Percentiles rank a stretch among this genome's conserved stretches.
Evolutionary conservation across 2,113 vertebrate genomes (phyloP).

Genomic region (Stercorarius parasiticus): DNA sequence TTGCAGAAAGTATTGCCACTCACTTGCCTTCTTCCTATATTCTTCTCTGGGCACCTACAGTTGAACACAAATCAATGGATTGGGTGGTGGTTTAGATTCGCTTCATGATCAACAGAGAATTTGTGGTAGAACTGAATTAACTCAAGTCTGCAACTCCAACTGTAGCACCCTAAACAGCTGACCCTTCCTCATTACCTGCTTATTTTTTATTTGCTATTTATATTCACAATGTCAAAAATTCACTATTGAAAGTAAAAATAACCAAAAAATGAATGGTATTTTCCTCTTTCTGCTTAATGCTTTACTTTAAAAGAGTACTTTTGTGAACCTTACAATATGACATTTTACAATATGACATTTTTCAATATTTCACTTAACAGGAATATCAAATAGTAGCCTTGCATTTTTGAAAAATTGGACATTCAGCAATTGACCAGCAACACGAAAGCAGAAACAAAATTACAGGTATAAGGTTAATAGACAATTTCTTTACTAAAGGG

Average conservation of each 20-base stretch:
- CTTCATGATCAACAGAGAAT: background rate
- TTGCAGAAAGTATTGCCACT: background rate
- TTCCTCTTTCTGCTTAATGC: background rate
- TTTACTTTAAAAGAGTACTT: background rate
- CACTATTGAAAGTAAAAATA: background rate
- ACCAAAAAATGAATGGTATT: background rate
- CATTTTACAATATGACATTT: background rate
- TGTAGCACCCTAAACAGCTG: background rate
- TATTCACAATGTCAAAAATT: background rate
- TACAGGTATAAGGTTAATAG: slow-evolving; percentile 34
- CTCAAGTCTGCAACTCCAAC: background rate
- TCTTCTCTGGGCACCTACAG: background rate
- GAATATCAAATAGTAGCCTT: background rate
- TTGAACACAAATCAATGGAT: background rate
- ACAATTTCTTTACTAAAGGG: background rate
- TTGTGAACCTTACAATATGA: background rate
- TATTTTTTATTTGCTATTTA: background rate
- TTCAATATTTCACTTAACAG: background rate
- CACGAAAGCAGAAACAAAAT: background rate
- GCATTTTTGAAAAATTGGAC: background rate
- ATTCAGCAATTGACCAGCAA: background rate
- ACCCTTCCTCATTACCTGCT: background rate
- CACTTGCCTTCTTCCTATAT: background rate
- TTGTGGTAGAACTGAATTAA: background rate
- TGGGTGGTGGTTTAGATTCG: background rate